A percentile compares a stretch with the other conserved stretches of the same genome.
Conservation (phyloP, 2,113 vertebrate genomes). For the Chloroceryle aenea region DNA sequence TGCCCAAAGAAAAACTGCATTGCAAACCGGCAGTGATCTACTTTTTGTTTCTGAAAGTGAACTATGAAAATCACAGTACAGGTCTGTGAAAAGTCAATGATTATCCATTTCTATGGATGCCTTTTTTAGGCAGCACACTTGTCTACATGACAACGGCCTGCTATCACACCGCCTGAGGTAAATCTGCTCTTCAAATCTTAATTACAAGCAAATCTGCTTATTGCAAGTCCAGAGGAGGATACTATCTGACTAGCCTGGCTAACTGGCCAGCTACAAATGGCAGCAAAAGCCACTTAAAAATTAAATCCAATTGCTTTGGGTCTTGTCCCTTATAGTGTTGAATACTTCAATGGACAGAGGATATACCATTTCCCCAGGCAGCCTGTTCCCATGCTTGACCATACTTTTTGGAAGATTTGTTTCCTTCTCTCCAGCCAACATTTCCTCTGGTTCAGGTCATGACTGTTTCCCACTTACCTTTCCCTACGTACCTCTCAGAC, state of each 20-base stretch:
- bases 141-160: background rate
- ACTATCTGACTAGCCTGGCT: background rate
- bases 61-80: background rate
- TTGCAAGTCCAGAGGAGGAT: background rate
- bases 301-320: background rate
- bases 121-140: background rate
- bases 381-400: background rate
- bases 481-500: background rate
- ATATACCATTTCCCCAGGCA: background rate
- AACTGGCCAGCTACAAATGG: background rate
- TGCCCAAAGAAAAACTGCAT: background rate
- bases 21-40: fast-evolving
- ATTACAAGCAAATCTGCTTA: background rate
- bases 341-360: background rate
- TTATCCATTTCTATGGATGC: background rate
- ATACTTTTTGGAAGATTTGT: background rate
- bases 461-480: background rate
- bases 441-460: background rate
- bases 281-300: background rate
- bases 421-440: background rate
- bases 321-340: background rate
- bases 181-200: conserved; percentile 7
- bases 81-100: background rate
- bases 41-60: background rate
- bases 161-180: background rate